These are phyloP conservation scores for Pollenia labialis DNA, from an alignment of 2,888 invertebrate genomes.

Conservation along the genomic window DNA sequence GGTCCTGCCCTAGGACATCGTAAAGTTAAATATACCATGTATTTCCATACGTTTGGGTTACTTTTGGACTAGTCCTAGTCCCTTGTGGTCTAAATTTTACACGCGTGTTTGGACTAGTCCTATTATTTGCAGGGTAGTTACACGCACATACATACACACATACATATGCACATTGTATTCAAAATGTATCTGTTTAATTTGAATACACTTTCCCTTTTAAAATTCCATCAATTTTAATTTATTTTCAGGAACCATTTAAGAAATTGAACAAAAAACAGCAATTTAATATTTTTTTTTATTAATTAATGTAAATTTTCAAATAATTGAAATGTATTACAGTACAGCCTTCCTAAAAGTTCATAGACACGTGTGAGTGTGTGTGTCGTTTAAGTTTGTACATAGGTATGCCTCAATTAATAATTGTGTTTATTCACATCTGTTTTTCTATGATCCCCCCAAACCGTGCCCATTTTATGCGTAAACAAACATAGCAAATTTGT, in stretches of 20 bases:
- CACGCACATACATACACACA: too few species aligned
- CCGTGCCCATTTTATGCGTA: background rate
- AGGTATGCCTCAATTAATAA: background rate
- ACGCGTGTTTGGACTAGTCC: too few species aligned
- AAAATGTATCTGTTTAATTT: background rate
- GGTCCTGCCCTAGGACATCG: too few species aligned
- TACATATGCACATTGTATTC: too few species aligned
- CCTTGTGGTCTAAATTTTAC: too few species aligned
- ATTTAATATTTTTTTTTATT: slow-evolving; percentile 1
- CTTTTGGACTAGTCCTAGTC: too few species aligned
- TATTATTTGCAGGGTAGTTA: too few species aligned
- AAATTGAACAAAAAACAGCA: background rate
- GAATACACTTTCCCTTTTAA: background rate
- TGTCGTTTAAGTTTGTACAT: background rate
- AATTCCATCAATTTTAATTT: background rate
- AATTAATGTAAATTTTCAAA: slow-evolving; percentile 6
- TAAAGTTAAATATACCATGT: too few species aligned
- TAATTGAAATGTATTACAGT: slow-evolving; percentile 19
- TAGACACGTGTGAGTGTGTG: background rate
- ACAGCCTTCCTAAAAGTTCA: background rate
- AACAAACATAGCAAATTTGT: background rate
- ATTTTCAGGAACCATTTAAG: slow-evolving; percentile 13
- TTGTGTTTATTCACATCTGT: background rate
- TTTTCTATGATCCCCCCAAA: background rate
- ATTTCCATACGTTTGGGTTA: too few species aligned